phyloP scores from a whole-genome alignment of 1,140 invertebrate species.

The Zaprionus ghesquierei region DNA sequence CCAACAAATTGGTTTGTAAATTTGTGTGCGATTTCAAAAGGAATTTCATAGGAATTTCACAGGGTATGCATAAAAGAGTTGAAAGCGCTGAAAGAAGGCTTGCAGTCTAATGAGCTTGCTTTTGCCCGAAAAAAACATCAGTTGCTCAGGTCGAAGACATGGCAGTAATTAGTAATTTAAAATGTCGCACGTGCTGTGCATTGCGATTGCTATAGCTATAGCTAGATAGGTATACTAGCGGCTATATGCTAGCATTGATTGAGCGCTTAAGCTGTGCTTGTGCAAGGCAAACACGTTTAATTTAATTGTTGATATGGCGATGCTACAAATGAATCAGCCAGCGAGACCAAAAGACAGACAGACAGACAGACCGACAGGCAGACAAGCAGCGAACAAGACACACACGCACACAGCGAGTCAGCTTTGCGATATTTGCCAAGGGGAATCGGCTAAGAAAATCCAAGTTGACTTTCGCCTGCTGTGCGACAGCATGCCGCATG shows the following conservation, averaged over 20 bases:
- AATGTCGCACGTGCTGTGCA: slow-evolving; percentile 72
- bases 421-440: slow-evolving; percentile 39
- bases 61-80: background rate
- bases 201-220: slow-evolving; percentile 27
- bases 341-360: background rate
- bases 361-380: background rate
- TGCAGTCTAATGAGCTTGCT: slow-evolving; percentile 17
- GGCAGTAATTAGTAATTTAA: slow-evolving; percentile 77
- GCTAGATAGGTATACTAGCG: background rate
- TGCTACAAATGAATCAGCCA: slow-evolving; percentile 69
- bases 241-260: slow-evolving; percentile 57
- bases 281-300: slow-evolving; percentile 76
- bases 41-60: background rate
- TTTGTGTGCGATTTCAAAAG: background rate
- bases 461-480: slow-evolving; percentile 72
- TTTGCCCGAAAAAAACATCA: slow-evolving; percentile 30
- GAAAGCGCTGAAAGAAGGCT: background rate
- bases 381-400: background rate
- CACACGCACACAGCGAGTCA: slow-evolving; percentile 22
- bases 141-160: slow-evolving; percentile 40
- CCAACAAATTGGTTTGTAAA: slow-evolving; percentile 1
- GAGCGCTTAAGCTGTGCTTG: slow-evolving; percentile 70
- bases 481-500: slow-evolving; percentile 64
- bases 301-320: slow-evolving; percentile 79
- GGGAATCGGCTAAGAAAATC: slow-evolving; percentile 68